Evolutionary conservation across 1,140 invertebrate species (phyloP).

Genomic region (Pseudomyrmex flavicornis): DNA sequence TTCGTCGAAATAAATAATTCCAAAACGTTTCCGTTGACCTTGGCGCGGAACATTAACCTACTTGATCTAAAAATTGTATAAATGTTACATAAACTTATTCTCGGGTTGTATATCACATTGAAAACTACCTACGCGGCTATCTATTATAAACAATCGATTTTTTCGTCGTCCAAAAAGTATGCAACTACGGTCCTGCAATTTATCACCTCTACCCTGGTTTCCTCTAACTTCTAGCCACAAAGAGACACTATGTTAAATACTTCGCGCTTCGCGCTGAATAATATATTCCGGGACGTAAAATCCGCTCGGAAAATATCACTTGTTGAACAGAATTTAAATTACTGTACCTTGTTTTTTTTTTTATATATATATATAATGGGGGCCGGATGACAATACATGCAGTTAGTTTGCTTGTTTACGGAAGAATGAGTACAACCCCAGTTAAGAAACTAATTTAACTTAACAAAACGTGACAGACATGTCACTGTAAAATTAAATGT

Average conservation of each 20-base stretch:
- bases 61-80: constrained; percentile 59
- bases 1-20: constrained; percentile 21
- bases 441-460: no score
- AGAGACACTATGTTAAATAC: not conserved
- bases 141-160: constrained; percentile 63
- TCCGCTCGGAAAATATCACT: no score
- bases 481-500: no score
- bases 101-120: constrained; percentile 71
- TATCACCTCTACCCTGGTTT: constrained; percentile 15
- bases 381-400: no score
- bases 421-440: no score
- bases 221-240: not conserved
- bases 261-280: not conserved
- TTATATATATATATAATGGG: no score
- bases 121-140: constrained; percentile 69
- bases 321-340: no score
- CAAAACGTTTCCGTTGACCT: constrained; percentile 30
- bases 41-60: constrained; percentile 45
- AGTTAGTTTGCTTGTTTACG: no score
- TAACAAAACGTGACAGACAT: no score
- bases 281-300: no score
- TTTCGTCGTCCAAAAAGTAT: constrained; percentile 65
- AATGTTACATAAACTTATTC: constrained; percentile 76
- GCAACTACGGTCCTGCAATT: constrained; percentile 46
- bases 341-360: no score